These are phyloP conservation scores for Brevimyrus niger DNA, from an alignment of 2,113 vertebrate species.

Conservation along the genomic window DNA sequence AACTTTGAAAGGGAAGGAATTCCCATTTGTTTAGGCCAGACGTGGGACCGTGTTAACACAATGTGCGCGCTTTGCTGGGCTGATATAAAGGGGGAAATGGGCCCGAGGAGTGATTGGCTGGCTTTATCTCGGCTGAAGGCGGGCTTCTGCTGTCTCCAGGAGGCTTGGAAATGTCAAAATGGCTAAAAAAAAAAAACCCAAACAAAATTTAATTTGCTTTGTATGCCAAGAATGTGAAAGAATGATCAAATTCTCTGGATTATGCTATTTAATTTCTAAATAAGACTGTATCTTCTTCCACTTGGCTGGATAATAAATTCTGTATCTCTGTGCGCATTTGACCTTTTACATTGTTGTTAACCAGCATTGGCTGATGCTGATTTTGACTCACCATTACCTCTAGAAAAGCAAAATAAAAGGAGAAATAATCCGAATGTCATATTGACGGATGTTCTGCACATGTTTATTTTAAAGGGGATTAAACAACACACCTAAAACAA, in stretches of 20 bases:
- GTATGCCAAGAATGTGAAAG: background rate
- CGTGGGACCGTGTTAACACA: background rate
- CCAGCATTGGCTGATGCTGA: background rate
- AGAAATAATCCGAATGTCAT: background rate
- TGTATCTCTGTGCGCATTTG: background rate
- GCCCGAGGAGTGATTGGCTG: background rate
- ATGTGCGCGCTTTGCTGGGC: background rate
- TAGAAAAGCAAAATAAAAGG: background rate
- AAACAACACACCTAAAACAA: background rate
- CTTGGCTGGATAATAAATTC: background rate
- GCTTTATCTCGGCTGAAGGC: background rate
- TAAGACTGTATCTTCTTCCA: background rate
- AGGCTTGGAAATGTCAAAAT: background rate
- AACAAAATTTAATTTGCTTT: background rate
- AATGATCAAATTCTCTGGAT: background rate
- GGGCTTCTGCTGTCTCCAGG: background rate
- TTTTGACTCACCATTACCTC: background rate
- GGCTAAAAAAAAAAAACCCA: background rate
- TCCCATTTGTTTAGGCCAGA: conserved; percentile 23
- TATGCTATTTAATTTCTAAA: background rate
- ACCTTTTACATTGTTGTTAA: background rate
- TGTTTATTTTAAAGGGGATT: background rate
- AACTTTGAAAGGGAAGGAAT: conserved; percentile 33
- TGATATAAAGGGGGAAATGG: background rate
- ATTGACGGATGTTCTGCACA: background rate